Percentiles rank a stretch among this genome's conserved stretches.
phyloP scores from a whole-genome alignment of 2,888 invertebrate genomes.

The Agrochola circellaris region DNA sequence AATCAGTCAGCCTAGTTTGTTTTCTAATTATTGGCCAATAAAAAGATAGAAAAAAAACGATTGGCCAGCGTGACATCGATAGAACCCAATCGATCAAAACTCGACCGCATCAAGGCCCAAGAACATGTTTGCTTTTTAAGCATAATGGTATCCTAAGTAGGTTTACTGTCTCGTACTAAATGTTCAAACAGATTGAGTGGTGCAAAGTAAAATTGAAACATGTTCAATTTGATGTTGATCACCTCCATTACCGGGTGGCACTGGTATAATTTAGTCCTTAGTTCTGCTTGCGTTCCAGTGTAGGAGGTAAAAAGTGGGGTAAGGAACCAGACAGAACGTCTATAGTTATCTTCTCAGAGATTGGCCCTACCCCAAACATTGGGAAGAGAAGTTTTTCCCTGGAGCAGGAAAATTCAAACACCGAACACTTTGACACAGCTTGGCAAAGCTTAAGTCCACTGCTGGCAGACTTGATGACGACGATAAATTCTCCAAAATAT shows the following conservation, averaged over 20 bases:
- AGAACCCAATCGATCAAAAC: conserved; percentile 52
- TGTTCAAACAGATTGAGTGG: conserved; percentile 35
- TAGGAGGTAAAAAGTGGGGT: too few relatives aligned
- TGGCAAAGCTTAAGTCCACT: neutral
- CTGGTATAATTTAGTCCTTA: conserved; percentile 24
- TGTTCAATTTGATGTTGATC: conserved; percentile 26
- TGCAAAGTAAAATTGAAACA: conserved; percentile 40
- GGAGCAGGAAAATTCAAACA: neutral
- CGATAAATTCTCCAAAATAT: neutral
- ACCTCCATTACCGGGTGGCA: conserved; percentile 1
- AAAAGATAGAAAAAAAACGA: conserved; percentile 12
- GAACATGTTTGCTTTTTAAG: conserved; percentile 46
- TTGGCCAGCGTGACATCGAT: conserved; percentile 12
- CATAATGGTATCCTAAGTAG: conserved; percentile 38
- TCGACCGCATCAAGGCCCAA: conserved; percentile 16
- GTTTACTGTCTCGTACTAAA: conserved; percentile 49
- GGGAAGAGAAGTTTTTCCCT: neutral
- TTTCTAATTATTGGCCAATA: conserved; percentile 24
- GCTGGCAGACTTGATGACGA: neutral
- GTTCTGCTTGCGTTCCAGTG: neutral
- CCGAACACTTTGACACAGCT: too few relatives aligned
- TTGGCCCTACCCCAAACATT: neutral
- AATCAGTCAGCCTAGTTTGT: conserved; percentile 34
- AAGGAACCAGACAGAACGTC: neutral
- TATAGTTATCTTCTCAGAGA: neutral